Percentiles rank a stretch among this genome's conserved stretches.
These are phyloP conservation scores for Parasteatoda tepidariorum DNA, from an alignment of 1,140 invertebrate species.

Conservation along the genomic window DNA sequence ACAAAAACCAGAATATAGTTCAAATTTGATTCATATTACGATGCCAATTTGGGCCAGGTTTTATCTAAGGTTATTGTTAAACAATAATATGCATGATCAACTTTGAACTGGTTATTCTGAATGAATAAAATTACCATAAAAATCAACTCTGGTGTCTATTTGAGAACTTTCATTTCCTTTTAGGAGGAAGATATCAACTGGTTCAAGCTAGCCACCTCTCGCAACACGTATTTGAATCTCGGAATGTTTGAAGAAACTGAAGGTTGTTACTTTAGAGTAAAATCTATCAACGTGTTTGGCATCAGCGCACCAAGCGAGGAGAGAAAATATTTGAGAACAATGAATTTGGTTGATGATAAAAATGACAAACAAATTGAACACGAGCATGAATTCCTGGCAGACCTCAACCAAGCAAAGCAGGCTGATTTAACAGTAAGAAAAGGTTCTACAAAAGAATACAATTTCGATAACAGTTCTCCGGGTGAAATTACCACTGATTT, in stretches of 20 bases:
- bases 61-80: no score
- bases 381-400: background rate
- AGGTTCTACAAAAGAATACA: background rate
- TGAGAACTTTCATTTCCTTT: background rate
- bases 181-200: slow-evolving; percentile 71
- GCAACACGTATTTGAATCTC: slow-evolving; percentile 74
- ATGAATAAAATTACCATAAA: no score
- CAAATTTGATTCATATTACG: no score
- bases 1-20: no score
- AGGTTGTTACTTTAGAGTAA: slow-evolving; percentile 86
- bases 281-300: slow-evolving; percentile 84
- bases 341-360: background rate
- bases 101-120: no score
- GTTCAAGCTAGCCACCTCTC: slow-evolving; percentile 71
- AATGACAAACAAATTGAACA: background rate
- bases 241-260: slow-evolving; percentile 80
- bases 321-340: background rate
- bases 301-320: slow-evolving; percentile 74
- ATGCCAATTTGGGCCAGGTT: no score
- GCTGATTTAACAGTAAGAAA: background rate
- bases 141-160: no score
- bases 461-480: background rate
- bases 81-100: no score
- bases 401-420: background rate
- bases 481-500: background rate